phyloP scores from a whole-genome alignment of 1,140 invertebrate genomes.

The Drosophila equinoxialis region DNA sequence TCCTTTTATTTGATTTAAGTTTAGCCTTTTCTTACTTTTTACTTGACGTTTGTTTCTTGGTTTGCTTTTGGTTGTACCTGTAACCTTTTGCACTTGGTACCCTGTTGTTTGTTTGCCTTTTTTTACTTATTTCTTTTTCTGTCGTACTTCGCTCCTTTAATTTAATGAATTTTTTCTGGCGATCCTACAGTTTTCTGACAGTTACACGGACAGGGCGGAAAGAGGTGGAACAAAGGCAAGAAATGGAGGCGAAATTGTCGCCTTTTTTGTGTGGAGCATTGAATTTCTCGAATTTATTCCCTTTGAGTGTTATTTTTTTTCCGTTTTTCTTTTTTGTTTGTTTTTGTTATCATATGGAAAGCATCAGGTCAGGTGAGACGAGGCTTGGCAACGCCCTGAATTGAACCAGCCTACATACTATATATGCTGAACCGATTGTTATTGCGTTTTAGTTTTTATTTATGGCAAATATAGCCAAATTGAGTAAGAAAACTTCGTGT shows the following conservation, averaged over 20 bases:
- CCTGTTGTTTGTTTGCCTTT: constrained; percentile 48
- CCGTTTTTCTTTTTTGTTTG: not conserved
- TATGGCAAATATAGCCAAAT: constrained; percentile 15
- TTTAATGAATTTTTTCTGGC: constrained; percentile 73
- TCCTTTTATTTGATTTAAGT: constrained; percentile 56
- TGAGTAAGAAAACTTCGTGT: constrained; percentile 4
- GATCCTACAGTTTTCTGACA: constrained; percentile 60
- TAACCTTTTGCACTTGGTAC: constrained; percentile 83
- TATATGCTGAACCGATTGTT: constrained; percentile 7
- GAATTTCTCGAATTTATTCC: constrained; percentile 8
- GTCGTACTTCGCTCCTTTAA: constrained; percentile 43
- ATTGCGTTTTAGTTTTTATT: constrained; percentile 4
- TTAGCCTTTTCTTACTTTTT: constrained; percentile 34
- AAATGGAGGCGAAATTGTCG: constrained; percentile 8
- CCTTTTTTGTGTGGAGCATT: constrained; percentile 1
- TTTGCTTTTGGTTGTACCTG: constrained; percentile 65
- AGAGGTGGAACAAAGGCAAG: not conserved
- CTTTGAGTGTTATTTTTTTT: constrained; percentile 2
- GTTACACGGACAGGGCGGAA: constrained; percentile 55
- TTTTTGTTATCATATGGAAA: constrained; percentile 6
- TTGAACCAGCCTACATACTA: constrained; percentile 1
- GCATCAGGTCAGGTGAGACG: constrained; percentile 15
- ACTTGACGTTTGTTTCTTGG: constrained; percentile 27
- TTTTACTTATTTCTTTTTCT: constrained; percentile 43
- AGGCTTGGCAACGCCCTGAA: constrained; percentile 9